Base-by-base conservation (phyloP, 2,888 invertebrate genomes). In the Oithona nana region DNA sequence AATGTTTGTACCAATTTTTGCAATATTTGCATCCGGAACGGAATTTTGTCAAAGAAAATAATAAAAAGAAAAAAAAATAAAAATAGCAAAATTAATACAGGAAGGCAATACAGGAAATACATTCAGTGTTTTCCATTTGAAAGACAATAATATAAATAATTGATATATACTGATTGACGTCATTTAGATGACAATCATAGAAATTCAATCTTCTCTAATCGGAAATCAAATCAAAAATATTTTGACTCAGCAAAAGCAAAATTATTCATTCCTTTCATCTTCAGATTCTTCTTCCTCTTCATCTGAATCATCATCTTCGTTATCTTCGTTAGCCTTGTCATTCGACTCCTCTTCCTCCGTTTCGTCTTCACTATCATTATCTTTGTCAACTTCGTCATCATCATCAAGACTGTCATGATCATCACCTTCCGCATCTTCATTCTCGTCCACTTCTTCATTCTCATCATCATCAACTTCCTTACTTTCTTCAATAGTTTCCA, bases 381-480 rank as follows among this genome's bases (percentile, higher is more conserved):
- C 54, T 24, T 54, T 11, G 3, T 54, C 26, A 24, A 13, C 24
- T 28, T 64, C 65, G 48, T 61, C 51, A 8, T 51, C 51, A 8
- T 24, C 51, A 4, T 54, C 54, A 16, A 24, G 24, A 3, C 26
- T 54, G 3, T 54, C 26, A 2, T 54, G 24, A 4, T 26, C 54
- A 20, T 54, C 26, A 51, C 13, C 51, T 51, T 24, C 51, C 6
- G 8, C 51, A 13, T 51, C 24, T 13, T 20, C 51, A 24, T 24
- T 51, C 26, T 54, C 54, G 2, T 3, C 50, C 20, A 3, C 6
- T 54, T 54, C 54, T 24, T 54, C 54, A 3, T 24, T 3, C 64
- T 24, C 54, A 2, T 54, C 26, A 54, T 16, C 16, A 26, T 2
- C 54, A 4, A 54, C 54, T 16, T 6, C 24, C 26, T 16, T 16